These are phyloP conservation scores for Cyprinella venusta DNA, from an alignment of 2,797 vertebrate genomes.

Conservation along the genomic window DNA sequence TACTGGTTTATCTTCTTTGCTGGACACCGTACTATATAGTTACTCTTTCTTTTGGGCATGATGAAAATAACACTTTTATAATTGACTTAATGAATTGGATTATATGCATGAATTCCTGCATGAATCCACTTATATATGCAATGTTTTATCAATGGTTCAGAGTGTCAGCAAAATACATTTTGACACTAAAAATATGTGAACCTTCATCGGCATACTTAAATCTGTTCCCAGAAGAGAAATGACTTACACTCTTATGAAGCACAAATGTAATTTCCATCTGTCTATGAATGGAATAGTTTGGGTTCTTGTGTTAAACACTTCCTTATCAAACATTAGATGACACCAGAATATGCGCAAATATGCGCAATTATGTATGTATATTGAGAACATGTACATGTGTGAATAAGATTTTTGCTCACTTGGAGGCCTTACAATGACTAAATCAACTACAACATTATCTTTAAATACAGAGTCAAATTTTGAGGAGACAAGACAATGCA, in stretches of 20 bases:
- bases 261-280: neutral
- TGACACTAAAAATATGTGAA: slow-evolving; percentile 64
- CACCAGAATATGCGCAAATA: neutral
- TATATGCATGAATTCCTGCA: slow-evolving; percentile 66
- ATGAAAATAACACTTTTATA: neutral
- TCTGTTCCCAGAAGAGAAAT: slow-evolving; percentile 19
- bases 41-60: slow-evolving; percentile 48
- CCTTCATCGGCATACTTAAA: slow-evolving; percentile 14
- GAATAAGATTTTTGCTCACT: neutral
- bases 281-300: neutral
- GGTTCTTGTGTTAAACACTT: neutral
- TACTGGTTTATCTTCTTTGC: slow-evolving; percentile 65
- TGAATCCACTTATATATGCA: slow-evolving; percentile 71
- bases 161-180: slow-evolving; percentile 61
- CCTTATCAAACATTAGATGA: neutral
- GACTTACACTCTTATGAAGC: neutral
- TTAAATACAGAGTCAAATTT: neutral
- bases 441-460: neutral
- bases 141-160: slow-evolving; percentile 73
- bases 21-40: slow-evolving; percentile 69
- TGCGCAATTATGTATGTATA: neutral
- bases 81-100: slow-evolving; percentile 61
- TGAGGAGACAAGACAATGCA: neutral
- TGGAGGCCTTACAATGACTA: neutral
- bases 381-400: neutral